These are phyloP conservation scores for Zosterops japonicus DNA, from an alignment of 2,113 vertebrate genomes.

Conservation along the genomic window DNA sequence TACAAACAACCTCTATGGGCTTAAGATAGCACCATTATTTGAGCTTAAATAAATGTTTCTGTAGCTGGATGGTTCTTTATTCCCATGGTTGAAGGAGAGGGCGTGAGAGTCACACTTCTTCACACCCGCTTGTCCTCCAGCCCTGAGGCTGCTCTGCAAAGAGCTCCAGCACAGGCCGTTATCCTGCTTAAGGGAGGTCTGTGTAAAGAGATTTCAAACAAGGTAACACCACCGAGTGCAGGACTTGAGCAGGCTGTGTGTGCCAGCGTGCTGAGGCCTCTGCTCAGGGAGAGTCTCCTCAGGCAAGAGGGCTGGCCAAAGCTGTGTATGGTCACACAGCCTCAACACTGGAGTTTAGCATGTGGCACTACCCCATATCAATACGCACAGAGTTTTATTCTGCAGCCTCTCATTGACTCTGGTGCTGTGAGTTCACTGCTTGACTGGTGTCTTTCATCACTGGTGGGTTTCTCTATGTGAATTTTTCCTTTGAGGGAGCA, in stretches of 20 bases:
- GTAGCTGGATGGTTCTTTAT: not conserved
- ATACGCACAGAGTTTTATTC: rapidly evolving
- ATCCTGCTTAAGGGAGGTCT: rapidly evolving
- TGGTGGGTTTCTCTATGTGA: not conserved
- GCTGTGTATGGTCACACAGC: rapidly evolving
- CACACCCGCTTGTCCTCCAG: too few species aligned
- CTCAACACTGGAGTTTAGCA: rapidly evolving
- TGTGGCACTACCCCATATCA: rapidly evolving
- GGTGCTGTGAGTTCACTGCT: not conserved
- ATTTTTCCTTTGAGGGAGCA: not conserved
- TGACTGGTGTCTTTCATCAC: rapidly evolving
- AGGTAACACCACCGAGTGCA: rapidly evolving
- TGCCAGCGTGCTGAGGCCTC: rapidly evolving
- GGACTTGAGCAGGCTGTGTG: rapidly evolving
- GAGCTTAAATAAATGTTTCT: not conserved
- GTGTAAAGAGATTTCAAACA: rapidly evolving
- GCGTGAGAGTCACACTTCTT: rapidly evolving
- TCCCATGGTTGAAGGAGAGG: not conserved
- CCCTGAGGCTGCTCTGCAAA: not conserved
- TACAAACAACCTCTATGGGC: not conserved
- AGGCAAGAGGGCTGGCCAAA: rapidly evolving
- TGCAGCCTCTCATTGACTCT: not conserved
- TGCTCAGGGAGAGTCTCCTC: not conserved
- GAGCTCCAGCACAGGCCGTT: rapidly evolving
- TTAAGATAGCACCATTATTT: not conserved